A percentile compares a stretch with the other conserved stretches of the same genome.
Evolutionary conservation across 2,797 vertebrate species (phyloP).

Genomic region (Pseudopleuronectes americanus): DNA sequence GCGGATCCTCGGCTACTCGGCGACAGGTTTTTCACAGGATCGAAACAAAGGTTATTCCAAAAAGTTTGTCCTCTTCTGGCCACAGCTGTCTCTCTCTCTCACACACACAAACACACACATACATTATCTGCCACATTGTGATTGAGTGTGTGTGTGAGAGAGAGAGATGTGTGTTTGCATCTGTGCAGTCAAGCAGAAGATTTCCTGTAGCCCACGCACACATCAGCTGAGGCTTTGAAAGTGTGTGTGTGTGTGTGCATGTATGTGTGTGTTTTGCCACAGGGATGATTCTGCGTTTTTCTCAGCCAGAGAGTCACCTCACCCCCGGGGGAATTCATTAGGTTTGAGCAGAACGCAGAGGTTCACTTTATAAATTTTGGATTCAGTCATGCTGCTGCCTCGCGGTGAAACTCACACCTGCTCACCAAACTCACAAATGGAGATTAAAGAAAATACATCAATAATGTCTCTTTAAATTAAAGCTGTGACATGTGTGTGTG

Average conservation of each 20-base stretch:
- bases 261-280: conserved; percentile 11
- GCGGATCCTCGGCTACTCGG: conserved; percentile 47
- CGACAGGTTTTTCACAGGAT: conserved; percentile 48
- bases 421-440: not conserved
- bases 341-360: conserved; percentile 42
- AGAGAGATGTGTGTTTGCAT: conserved; percentile 20
- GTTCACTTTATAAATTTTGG: conserved; percentile 42
- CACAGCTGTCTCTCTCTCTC: not conserved
- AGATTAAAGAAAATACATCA: not conserved
- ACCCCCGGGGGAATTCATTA: conserved; percentile 34
- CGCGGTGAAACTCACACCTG: conserved; percentile 34
- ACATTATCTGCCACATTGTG: conserved; percentile 13
- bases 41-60: conserved; percentile 36
- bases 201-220: conserved; percentile 46
- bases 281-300: conserved; percentile 54
- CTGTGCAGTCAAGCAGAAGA: conserved; percentile 58
- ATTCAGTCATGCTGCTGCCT: conserved; percentile 48
- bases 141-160: conserved; percentile 2
- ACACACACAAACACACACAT: conserved; percentile 4
- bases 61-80: conserved; percentile 24
- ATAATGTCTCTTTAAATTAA: not conserved
- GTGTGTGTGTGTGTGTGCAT: conserved; percentile 15
- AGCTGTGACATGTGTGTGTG: not conserved
- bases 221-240: conserved; percentile 31
- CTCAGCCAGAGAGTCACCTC: conserved; percentile 11